Evolutionary conservation across 2,797 vertebrate species (phyloP), one percentile per base, ranked within the genome.

Genomic region (Falco concolor): DNA sequence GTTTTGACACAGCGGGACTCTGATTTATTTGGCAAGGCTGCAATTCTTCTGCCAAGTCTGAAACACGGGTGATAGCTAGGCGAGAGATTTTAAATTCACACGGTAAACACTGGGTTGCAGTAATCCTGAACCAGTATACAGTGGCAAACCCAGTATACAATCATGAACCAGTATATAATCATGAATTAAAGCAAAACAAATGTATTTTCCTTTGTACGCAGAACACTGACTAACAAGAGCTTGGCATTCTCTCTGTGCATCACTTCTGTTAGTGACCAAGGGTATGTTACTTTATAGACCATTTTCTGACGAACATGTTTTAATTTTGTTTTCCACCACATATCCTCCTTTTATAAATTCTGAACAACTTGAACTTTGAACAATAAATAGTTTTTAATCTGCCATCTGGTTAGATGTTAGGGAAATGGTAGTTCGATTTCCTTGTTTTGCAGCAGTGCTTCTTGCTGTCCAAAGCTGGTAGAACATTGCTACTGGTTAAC

Each of bases 391-490:
- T 16, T 89, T 83, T 18, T 69, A n/a, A 34, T 45, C 38, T 81
- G 57, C 21, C 49, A 16, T 23, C 68, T 30, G 5, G 42, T 98
- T 98, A 99, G 97, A 99, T 99, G 97, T 99, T 99, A 17, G 99
- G 99, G 10, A 99, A 98, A 84, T 97, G 99, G 88, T 98, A 99
- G 98, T 98, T 99, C 68, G 98, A 98, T 96, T 98, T 99, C 95
- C 97, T 98, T 73, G 98, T 96, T 94, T 98, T 98, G 97, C 94
- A 98, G 97, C 98, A 98, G 97, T 98, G 98, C 87, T 99, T 99
- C 97, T 98, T 99, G 92, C 97, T 98, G 85, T 99, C 99, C 98
- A 99, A 76, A 28, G 98, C 98, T 45, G 99, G 99, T 82, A 99
- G 98, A 95, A 98, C 73, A 21, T 98, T 98, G 85, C 98, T 98